Evolutionary conservation across 2,888 invertebrate genomes (phyloP).

Genomic region (Margaritifera margaritifera): DNA sequence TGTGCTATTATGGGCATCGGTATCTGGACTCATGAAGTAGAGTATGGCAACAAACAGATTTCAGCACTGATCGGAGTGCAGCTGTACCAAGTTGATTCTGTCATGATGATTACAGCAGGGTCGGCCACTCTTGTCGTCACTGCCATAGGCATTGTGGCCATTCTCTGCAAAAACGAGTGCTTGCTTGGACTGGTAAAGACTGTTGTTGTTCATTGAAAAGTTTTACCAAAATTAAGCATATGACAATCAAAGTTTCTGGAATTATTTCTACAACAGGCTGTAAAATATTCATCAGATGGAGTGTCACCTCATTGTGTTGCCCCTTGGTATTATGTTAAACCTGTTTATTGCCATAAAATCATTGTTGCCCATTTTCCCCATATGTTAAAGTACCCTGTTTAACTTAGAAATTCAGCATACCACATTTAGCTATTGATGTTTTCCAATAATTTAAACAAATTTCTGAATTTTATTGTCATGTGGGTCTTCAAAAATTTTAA

Average conservation of each 20-base stretch:
- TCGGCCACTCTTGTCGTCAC: slow-evolving; percentile 49
- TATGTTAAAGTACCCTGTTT: background rate
- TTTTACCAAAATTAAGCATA: no score
- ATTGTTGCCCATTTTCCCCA: background rate
- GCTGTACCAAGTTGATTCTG: slow-evolving; percentile 58
- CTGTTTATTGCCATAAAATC: background rate
- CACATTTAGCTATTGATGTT: no score
- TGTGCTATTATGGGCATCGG: slow-evolving; percentile 56
- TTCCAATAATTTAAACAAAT: no score
- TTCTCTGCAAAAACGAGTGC: slow-evolving; percentile 52
- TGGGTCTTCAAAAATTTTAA: no score
- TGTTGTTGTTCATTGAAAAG: no score
- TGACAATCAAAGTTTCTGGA: no score
- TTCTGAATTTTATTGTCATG: no score
- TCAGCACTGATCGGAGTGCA: slow-evolving; percentile 52
- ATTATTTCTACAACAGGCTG: no score
- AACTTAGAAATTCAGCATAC: no score
- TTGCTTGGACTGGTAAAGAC: slow-evolving; percentile 58
- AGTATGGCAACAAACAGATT: slow-evolving; percentile 59
- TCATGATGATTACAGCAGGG: slow-evolving; percentile 56
- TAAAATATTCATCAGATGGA: background rate
- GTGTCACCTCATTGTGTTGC: background rate
- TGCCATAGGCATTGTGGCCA: slow-evolving; percentile 48
- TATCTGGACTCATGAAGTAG: slow-evolving; percentile 58
- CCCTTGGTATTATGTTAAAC: background rate